These are phyloP conservation scores for Eclectus roratus DNA, from an alignment of 2,113 vertebrate species.

Conservation along the genomic window DNA sequence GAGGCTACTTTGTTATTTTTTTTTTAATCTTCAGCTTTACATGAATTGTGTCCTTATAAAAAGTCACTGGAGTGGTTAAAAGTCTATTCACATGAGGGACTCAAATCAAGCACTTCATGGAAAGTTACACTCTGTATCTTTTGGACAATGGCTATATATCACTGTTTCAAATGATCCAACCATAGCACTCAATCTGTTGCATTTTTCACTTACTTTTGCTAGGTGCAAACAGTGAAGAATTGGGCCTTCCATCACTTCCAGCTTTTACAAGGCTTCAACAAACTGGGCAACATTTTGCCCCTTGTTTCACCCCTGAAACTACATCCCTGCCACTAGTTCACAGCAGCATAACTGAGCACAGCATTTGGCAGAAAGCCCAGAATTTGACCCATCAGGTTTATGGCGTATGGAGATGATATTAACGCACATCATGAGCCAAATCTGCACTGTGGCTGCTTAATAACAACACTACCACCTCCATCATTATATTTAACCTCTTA, in stretches of 20 bases:
- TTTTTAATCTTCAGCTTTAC: not conserved
- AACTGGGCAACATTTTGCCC: not conserved
- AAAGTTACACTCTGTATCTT: not conserved
- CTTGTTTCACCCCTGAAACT: not conserved
- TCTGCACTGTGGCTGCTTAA: not conserved
- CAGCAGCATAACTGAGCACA: not conserved
- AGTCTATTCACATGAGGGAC: not conserved
- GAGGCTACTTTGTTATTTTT: not conserved
- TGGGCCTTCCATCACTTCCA: not conserved
- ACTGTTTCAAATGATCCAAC: not conserved
- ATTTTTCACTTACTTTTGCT: constrained; percentile 22
- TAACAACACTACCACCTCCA: constrained; percentile 7
- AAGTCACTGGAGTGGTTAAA: not conserved
- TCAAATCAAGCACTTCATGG: constrained; percentile 2
- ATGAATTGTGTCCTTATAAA: not conserved
- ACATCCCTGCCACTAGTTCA: not conserved
- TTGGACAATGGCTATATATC: not conserved
- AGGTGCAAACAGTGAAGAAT: not conserved
- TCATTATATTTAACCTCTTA: not conserved
- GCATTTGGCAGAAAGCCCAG: constrained; percentile 45
- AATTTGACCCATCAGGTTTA: constrained; percentile 24
- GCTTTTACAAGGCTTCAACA: constrained; percentile 11
- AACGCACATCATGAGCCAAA: constrained; percentile 7
- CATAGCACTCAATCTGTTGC: not conserved
- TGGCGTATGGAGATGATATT: constrained; percentile 16